Evolutionary conservation across 2,888 invertebrate species (phyloP).

Genomic region (Chrysodeixis includens): DNA sequence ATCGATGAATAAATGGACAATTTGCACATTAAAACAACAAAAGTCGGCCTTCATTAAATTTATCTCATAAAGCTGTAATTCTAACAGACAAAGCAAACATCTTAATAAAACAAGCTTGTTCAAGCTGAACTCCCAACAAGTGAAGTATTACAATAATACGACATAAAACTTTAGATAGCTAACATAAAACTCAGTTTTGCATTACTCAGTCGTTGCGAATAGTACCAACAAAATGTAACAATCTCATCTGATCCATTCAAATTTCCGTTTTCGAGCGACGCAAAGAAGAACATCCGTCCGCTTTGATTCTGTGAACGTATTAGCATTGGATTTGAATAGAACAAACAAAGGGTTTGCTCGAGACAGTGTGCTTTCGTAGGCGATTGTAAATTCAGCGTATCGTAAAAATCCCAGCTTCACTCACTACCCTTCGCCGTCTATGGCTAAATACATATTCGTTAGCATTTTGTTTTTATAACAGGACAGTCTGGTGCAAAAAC

Average conservation of each 20-base stretch:
- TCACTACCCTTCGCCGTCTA: constrained; percentile 53
- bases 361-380: constrained; percentile 88
- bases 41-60: constrained; percentile 2
- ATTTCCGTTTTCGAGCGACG: constrained; percentile 78
- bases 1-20: not conserved
- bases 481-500: constrained; percentile 41
- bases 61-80: constrained; percentile 4
- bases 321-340: constrained; percentile 89
- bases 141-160: constrained; percentile 7
- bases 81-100: constrained; percentile 2
- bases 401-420: constrained; percentile 79
- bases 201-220: constrained; percentile 23
- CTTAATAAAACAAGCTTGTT: not conserved
- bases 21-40: not conserved
- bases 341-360: constrained; percentile 88
- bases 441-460: constrained; percentile 53
- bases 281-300: constrained; percentile 84
- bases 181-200: constrained; percentile 22
- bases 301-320: constrained; percentile 87
- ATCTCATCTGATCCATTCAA: constrained; percentile 77
- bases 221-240: constrained; percentile 68
- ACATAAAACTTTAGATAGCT: constrained; percentile 28
- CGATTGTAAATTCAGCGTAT: constrained; percentile 87
- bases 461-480: constrained; percentile 52
- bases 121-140: not conserved